Evolutionary conservation across 2,888 invertebrate species (phyloP).

Genomic region (Drosophila diplacantha): DNA sequence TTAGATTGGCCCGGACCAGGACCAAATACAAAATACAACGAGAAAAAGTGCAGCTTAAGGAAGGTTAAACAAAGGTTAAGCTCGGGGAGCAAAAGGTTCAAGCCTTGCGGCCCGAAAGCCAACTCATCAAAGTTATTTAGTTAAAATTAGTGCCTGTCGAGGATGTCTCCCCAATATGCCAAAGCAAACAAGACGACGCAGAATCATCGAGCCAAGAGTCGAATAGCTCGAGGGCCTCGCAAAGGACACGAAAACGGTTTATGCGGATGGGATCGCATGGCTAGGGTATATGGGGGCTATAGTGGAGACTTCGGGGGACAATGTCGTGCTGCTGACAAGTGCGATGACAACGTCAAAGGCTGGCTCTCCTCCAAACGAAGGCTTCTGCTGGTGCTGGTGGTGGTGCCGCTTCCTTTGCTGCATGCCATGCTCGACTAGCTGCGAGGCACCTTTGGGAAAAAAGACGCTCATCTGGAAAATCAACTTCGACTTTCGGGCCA

Average conservation of each 20-base stretch:
- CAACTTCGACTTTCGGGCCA: slow-evolving; percentile 61
- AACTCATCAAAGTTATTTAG: slow-evolving; percentile 69
- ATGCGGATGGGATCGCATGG: neutral
- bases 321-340: slow-evolving; percentile 63
- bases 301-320: slow-evolving; percentile 33
- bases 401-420: slow-evolving; percentile 15
- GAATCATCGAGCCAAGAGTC: slow-evolving; percentile 27
- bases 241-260: slow-evolving; percentile 50
- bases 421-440: slow-evolving; percentile 51
- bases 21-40: slow-evolving; percentile 1
- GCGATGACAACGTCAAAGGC: slow-evolving; percentile 60
- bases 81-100: slow-evolving; percentile 32
- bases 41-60: slow-evolving; percentile 30
- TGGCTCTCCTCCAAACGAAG: slow-evolving; percentile 5
- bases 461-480: slow-evolving; percentile 68
- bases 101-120: slow-evolving; percentile 32
- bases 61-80: slow-evolving; percentile 70
- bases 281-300: slow-evolving; percentile 2
- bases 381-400: slow-evolving; percentile 3
- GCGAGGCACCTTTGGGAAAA: slow-evolving; percentile 56
- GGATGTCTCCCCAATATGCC: slow-evolving; percentile 67
- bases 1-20: slow-evolving; percentile 9
- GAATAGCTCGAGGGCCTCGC: slow-evolving; percentile 42
- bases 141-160: slow-evolving; percentile 68
- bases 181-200: slow-evolving; percentile 55